A percentile compares a stretch with the other conserved stretches of the same genome.
These are phyloP conservation scores for Drosophila ustulata DNA, from an alignment of 2,888 invertebrate genomes.

Conservation along the genomic window DNA sequence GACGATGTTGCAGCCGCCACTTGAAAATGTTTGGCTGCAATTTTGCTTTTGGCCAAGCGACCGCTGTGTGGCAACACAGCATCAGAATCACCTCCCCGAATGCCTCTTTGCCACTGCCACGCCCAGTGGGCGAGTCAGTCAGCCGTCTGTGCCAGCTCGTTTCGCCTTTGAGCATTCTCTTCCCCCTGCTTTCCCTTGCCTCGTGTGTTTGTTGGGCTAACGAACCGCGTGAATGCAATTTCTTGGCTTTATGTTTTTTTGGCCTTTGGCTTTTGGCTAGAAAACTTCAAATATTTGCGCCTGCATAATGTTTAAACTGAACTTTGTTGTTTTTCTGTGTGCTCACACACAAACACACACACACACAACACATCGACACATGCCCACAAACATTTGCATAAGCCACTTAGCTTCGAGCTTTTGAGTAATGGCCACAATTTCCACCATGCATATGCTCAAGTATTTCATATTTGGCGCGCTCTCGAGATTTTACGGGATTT, in stretches of 20 bases:
- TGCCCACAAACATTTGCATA: slow-evolving; percentile 65
- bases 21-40: slow-evolving; percentile 79
- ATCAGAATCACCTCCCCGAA: neutral
- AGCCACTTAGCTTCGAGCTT: slow-evolving; percentile 40
- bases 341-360: slow-evolving; percentile 16
- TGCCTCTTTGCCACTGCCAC: slow-evolving; percentile 19
- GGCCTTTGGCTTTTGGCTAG: slow-evolving; percentile 39
- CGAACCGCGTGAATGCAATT: slow-evolving; percentile 81
- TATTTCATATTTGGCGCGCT: slow-evolving; percentile 3
- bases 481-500: neutral
- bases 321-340: slow-evolving; percentile 27
- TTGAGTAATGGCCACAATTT: slow-evolving; percentile 30
- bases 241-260: slow-evolving; percentile 57
- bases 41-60: slow-evolving; percentile 65
- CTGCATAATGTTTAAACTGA: slow-evolving; percentile 49
- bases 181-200: neutral
- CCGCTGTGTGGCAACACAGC: slow-evolving; percentile 4
- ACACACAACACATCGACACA: slow-evolving; percentile 11
- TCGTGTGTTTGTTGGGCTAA: slow-evolving; percentile 73
- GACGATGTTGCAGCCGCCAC: slow-evolving; percentile 75
- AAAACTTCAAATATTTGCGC: slow-evolving; percentile 58
- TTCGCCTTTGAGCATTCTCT: slow-evolving; percentile 67
- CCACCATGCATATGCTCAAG: slow-evolving; percentile 7
- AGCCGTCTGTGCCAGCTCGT: slow-evolving; percentile 53
- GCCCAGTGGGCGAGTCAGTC: slow-evolving; percentile 32